Conservation (phyloP, 2,888 invertebrate species). For the Melipona bicolor region DNA sequence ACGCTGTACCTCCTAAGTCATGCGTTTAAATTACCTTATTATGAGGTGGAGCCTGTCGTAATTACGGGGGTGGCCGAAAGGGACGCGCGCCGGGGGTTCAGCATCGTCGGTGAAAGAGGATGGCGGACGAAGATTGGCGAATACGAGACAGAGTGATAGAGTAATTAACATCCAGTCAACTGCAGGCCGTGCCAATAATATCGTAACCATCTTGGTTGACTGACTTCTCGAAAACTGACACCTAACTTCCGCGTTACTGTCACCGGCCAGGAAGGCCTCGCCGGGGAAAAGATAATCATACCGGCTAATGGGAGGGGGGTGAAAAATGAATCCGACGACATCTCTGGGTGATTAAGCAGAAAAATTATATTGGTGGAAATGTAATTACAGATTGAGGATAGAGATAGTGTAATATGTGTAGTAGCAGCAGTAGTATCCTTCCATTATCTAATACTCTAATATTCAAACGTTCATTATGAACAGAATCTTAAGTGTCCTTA, state of each 20-base stretch:
- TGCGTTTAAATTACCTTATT: slow-evolving; percentile 84
- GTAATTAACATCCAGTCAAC: slow-evolving; percentile 80
- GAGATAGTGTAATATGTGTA: too few relatives aligned
- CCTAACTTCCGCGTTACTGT: slow-evolving; percentile 13
- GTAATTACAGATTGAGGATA: not conserved
- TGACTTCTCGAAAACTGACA: slow-evolving; percentile 52
- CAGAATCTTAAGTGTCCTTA: too few relatives aligned
- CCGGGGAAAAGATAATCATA: not conserved
- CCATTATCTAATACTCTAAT: too few relatives aligned
- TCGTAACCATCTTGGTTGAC: slow-evolving; percentile 66
- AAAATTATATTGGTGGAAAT: not conserved
- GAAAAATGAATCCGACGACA: not conserved
- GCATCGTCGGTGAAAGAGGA: slow-evolving; percentile 25
- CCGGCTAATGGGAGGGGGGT: too few relatives aligned
- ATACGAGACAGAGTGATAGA: slow-evolving; percentile 70
- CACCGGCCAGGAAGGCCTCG: not conserved
- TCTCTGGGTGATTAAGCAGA: not conserved
- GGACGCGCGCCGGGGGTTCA: not conserved
- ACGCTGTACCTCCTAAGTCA: slow-evolving; percentile 78
- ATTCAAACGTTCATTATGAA: too few relatives aligned
- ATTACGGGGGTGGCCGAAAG: slow-evolving; percentile 70
- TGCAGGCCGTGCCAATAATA: slow-evolving; percentile 77
- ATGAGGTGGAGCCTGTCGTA: slow-evolving; percentile 79
- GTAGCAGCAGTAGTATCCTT: too few relatives aligned
- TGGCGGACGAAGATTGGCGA: slow-evolving; percentile 9